Evolutionary conservation across 1,140 invertebrate genomes (phyloP).

Genomic region (Drosophila ohnishii): DNA sequence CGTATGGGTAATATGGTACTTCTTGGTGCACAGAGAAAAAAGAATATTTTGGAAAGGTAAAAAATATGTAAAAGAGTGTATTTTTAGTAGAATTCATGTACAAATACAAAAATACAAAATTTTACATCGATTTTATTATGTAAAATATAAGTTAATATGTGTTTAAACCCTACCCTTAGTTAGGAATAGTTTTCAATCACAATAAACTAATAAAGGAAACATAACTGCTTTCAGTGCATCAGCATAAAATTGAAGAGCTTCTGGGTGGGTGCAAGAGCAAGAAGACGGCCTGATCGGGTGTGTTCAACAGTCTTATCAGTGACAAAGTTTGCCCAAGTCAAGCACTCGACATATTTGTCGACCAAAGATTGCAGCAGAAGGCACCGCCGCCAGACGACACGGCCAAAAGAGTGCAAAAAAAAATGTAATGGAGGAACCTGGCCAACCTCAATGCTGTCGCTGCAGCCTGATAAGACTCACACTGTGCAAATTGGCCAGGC

Average conservation of each 20-base stretch:
- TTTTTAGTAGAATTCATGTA: not conserved
- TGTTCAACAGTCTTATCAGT: constrained; percentile 61
- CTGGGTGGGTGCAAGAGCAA: constrained; percentile 29
- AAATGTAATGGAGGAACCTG: constrained; percentile 43
- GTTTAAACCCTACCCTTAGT: not conserved
- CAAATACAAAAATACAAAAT: not conserved
- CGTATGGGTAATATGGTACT: constrained; percentile 63
- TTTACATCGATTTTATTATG: no score
- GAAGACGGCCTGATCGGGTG: constrained; percentile 14
- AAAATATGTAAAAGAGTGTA: not conserved
- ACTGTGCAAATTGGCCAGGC: constrained; percentile 48
- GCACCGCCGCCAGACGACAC: constrained; percentile 4
- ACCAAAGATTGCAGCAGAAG: constrained; percentile 40
- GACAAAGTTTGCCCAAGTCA: constrained; percentile 73
- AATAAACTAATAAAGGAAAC: not conserved
- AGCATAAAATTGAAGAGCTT: constrained; percentile 48
- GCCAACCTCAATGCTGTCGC: constrained; percentile 49
- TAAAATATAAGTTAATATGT: not conserved
- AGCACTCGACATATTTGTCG: constrained; percentile 52
- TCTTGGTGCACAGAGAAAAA: not conserved
- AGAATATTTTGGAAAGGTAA: not conserved
- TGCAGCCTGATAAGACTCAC: constrained; percentile 44
- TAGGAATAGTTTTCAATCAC: no score
- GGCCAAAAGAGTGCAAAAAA: constrained; percentile 45
- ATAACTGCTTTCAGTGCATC: constrained; percentile 7